These are phyloP conservation scores for Dendrolimus punctatus DNA, from an alignment of 1,140 invertebrate genomes.

Conservation along the genomic window DNA sequence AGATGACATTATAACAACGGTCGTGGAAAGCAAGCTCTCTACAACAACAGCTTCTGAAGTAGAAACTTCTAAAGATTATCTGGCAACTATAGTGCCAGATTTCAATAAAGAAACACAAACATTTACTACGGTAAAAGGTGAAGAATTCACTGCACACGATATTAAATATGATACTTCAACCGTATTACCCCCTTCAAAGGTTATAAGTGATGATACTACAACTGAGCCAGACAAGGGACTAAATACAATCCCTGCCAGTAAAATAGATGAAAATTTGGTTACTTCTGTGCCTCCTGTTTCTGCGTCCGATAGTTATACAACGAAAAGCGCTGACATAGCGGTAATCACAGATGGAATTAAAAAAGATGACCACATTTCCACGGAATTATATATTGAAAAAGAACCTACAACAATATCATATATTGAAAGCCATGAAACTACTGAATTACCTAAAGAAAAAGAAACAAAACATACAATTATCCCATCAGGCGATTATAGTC, in stretches of 20 bases:
- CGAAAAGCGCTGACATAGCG: conserved; percentile 7
- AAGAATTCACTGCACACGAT: conserved; percentile 12
- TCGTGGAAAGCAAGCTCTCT: neutral
- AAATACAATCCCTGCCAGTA: conserved; percentile 25
- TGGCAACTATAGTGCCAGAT: too few species aligned
- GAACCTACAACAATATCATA: conserved; percentile 13
- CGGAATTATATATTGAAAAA: neutral
- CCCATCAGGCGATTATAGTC: neutral
- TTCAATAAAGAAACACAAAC: too few species aligned
- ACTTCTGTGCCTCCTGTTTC: neutral
- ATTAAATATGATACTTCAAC: too few species aligned
- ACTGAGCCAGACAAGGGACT: conserved; percentile 27
- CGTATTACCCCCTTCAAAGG: too few species aligned
- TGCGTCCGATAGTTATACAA: conserved; percentile 2
- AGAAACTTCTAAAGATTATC: neutral
- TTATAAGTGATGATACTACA: conserved; percentile 4
- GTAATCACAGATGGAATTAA: conserved; percentile 14
- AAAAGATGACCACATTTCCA: conserved; percentile 15
- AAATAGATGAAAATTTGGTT: conserved; percentile 14
- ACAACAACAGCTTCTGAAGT: neutral
- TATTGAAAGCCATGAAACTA: conserved; percentile 9
- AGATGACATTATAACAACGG: too few species aligned
- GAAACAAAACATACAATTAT: neutral
- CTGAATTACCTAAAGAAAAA: conserved; percentile 3
- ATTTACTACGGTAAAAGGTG: conserved; percentile 6